Evolutionary conservation across 2,888 invertebrate genomes (phyloP).

Genomic region (Cybosia mesomella): DNA sequence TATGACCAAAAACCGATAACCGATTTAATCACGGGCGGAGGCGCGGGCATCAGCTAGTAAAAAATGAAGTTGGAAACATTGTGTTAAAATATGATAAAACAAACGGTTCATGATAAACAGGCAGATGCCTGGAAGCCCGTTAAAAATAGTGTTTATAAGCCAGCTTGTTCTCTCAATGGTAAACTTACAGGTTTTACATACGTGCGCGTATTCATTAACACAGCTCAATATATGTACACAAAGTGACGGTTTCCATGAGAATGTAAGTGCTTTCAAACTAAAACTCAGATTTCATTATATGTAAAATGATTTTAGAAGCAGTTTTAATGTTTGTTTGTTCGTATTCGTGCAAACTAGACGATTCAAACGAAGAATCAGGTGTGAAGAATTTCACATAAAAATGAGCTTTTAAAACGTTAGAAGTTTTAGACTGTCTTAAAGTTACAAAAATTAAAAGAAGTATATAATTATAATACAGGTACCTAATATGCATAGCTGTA

Average conservation of each 20-base stretch:
- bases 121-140: neutral
- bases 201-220: neutral
- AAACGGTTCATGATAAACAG: neutral
- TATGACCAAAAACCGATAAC: too few relatives aligned
- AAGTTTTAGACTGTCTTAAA: too few relatives aligned
- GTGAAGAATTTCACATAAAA: neutral
- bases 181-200: conserved; percentile 3
- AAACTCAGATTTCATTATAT: conserved; percentile 6
- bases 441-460: too few relatives aligned
- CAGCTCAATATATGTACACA: neutral
- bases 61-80: neutral
- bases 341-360: neutral
- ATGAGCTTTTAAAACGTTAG: too few relatives aligned
- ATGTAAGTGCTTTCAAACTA: neutral
- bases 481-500: too few relatives aligned
- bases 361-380: neutral
- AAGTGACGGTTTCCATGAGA: neutral
- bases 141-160: conserved; percentile 2
- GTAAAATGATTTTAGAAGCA: conserved; percentile 1
- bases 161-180: neutral
- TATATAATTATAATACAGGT: too few relatives aligned
- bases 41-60: too few relatives aligned
- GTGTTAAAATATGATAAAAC: neutral
- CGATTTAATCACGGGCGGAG: too few relatives aligned
- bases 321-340: neutral